Base-by-base conservation (phyloP, 30 jellyfish, hydroid and myxozoan species). In the Cassiopea xamachana region DNA sequence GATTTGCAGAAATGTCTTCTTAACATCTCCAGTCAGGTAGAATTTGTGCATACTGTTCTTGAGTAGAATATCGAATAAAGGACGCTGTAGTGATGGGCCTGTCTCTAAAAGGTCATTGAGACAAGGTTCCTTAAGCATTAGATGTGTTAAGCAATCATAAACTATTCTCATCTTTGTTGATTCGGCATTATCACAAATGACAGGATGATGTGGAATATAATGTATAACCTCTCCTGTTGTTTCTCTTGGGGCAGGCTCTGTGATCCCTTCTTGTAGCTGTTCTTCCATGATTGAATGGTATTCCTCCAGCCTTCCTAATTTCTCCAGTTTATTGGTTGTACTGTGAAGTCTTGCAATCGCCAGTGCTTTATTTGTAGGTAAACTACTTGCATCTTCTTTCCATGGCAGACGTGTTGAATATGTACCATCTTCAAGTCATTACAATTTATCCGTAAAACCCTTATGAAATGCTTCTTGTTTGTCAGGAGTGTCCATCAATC, bases 41-140 rank as follows among this genome's bases (percentile, higher is more conserved):
- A 71, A 73, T 75, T 75, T 90, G 70, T 76, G 81, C 80, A 93
- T 18, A 15, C 97, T 83, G 80, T 82, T 93, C 81, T 96, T 89
- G 83, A 88, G 83, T 75, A 93, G 68, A 4, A 93, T 83, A 80
- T 82, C 89, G 74, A 87, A 87, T 67, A 92, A 62, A 51, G 8
- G 86, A 44, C 76, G 75, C 73, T 88, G 97, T 68, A 93, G 82
- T 47, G 97, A 67, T 82, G 95, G 98, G 48, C 94, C 94, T 59
- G 95, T 82, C 64, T 93, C 94, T 72, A 81, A 70, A 75, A 92
- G 87, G 92, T 93, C 98, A 49, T 93, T 93, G 86, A 93, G 79
- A 17, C 97, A 88, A 4, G 97, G 91, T n/a, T 58, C 49, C 85
- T 82, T 82, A 69, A 69, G 78, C 78, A n/a, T 69, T 69, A 4